Evolutionary conservation across 2,797 vertebrate genomes (phyloP).

Genomic region (Gorsachius magnificus): DNA sequence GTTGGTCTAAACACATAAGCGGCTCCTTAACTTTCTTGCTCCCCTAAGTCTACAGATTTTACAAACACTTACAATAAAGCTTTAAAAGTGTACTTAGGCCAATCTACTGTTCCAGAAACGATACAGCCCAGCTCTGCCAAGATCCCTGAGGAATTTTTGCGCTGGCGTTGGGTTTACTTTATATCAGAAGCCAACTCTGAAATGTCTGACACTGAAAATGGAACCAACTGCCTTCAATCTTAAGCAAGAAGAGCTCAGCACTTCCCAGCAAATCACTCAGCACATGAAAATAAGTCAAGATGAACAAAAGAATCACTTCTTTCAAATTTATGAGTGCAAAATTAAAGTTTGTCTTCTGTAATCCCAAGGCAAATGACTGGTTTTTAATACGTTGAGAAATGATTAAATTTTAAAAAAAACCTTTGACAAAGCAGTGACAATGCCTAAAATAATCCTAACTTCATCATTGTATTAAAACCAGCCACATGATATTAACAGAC

Average conservation of each 20-base stretch:
- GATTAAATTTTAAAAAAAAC: too few species aligned
- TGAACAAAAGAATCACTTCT: neutral
- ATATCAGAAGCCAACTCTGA: constrained; percentile 34
- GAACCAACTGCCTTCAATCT: neutral
- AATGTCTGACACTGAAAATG: constrained; percentile 44
- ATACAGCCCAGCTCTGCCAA: constrained; percentile 34
- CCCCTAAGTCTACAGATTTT: neutral
- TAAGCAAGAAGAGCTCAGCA: neutral
- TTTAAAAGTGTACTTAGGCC: neutral
- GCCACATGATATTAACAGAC: constrained; percentile 38
- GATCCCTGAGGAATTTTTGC: constrained; percentile 19
- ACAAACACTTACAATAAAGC: neutral
- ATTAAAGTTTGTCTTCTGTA: neutral
- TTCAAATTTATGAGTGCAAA: neutral
- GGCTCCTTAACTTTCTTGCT: neutral
- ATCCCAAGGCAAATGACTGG: neutral
- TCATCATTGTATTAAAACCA: constrained; percentile 39
- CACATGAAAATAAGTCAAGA: neutral
- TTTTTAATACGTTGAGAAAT: neutral
- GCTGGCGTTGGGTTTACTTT: neutral
- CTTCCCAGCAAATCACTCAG: constrained; percentile 1
- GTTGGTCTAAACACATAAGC: neutral
- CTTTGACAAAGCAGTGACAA: constrained; percentile 5
- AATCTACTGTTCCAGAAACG: neutral
- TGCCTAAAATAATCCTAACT: constrained; percentile 26